Evolutionary conservation across 2,797 vertebrate species (phyloP).

Genomic region (Chiloscyllium punctatum): DNA sequence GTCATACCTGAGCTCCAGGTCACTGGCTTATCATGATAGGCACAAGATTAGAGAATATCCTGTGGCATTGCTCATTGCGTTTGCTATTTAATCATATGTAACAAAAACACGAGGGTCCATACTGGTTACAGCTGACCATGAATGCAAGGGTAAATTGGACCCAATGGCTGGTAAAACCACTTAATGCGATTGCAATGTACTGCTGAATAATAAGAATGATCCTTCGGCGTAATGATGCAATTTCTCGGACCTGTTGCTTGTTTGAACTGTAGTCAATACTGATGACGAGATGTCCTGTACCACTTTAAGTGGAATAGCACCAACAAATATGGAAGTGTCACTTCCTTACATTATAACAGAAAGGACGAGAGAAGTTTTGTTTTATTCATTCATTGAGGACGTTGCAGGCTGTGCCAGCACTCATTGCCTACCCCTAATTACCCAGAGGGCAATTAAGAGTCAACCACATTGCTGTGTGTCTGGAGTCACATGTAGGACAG

Average conservation of each 20-base stretch:
- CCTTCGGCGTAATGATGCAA: not conserved
- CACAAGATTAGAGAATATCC: not conserved
- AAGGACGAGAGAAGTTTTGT: too few species aligned
- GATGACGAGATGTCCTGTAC: not conserved
- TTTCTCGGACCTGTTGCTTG: not conserved
- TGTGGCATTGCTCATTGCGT: not conserved
- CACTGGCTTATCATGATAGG: not conserved
- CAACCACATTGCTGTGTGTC: too few species aligned
- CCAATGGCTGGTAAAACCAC: not conserved
- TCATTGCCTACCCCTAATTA: too few species aligned
- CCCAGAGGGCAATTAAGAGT: too few species aligned
- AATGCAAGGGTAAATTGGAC: not conserved
- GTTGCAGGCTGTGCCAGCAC: too few species aligned
- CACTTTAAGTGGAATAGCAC: not conserved
- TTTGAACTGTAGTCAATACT: not conserved
- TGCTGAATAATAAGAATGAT: not conserved
- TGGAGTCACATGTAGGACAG: too few species aligned
- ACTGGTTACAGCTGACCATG: not conserved
- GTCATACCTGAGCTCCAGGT: not conserved
- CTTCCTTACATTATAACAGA: too few species aligned
- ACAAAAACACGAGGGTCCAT: not conserved
- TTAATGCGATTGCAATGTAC: not conserved
- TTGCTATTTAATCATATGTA: not conserved
- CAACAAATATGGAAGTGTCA: too few species aligned
- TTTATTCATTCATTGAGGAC: too few species aligned